These are phyloP conservation scores for Sebastes hubbsi DNA, from an alignment of 2,797 vertebrate species.

Conservation along the genomic window DNA sequence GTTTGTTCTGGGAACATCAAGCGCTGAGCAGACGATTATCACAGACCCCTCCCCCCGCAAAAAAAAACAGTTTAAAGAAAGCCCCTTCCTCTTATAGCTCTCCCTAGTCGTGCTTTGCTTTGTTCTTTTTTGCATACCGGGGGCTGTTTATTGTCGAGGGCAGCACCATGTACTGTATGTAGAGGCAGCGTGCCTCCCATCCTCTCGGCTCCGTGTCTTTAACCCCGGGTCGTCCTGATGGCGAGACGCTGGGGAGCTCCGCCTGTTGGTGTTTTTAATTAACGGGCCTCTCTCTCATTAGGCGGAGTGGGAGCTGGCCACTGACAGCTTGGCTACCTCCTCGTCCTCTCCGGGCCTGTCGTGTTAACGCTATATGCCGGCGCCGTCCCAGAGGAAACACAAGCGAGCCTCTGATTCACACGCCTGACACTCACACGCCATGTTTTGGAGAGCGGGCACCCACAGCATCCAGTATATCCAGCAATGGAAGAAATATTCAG, in stretches of 20 bases:
- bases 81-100: conserved; percentile 7
- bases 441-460: conserved; percentile 14
- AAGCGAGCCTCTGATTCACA: conserved; percentile 40
- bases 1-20: conserved; percentile 58
- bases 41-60: conserved; percentile 21
- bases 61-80: conserved; percentile 38
- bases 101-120: conserved; percentile 40
- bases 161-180: conserved; percentile 37
- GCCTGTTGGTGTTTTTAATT: conserved; percentile 85
- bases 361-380: conserved; percentile 73
- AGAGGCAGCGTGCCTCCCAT: conserved; percentile 48
- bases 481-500: background rate
- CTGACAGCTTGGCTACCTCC: conserved; percentile 81
- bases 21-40: conserved; percentile 42
- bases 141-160: conserved; percentile 57
- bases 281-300: conserved; percentile 82
- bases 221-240: conserved; percentile 75
- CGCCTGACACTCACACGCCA: conserved; percentile 37
- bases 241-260: conserved; percentile 70
- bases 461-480: background rate
- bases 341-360: conserved; percentile 68
- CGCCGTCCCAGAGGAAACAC: conserved; percentile 66
- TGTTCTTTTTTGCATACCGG: conserved; percentile 50
- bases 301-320: conserved; percentile 74
- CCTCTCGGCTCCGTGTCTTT: conserved; percentile 67